Percentiles rank a stretch among this genome's conserved stretches.
phyloP scores from a whole-genome alignment of 2,888 invertebrate species.

The Molanna angustata region DNA sequence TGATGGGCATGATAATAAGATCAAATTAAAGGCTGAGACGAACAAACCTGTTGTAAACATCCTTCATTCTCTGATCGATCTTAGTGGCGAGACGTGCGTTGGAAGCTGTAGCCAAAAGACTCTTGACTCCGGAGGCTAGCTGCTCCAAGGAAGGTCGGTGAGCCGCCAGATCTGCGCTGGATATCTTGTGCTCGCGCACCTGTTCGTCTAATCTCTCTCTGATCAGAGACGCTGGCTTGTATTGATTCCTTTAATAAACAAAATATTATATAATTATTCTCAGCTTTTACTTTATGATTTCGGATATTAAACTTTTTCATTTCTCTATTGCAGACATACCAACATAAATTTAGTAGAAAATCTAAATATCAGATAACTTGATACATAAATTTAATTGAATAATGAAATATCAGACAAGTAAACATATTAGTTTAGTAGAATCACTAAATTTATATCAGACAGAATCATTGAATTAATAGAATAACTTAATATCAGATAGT shows the following conservation, averaged over 20 bases:
- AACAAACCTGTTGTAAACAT: slow-evolving; percentile 62
- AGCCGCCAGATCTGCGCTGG: slow-evolving; percentile 81
- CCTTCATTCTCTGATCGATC: slow-evolving; percentile 84
- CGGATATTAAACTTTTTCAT: too few species aligned
- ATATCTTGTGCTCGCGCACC: slow-evolving; percentile 78
- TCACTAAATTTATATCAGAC: too few species aligned
- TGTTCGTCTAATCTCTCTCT: slow-evolving; percentile 89
- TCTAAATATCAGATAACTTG: too few species aligned
- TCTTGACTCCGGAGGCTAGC: slow-evolving; percentile 73
- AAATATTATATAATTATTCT: too few species aligned
- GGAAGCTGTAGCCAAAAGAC: slow-evolving; percentile 75
- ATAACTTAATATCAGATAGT: too few species aligned
- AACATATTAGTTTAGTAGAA: too few species aligned
- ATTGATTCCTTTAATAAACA: slow-evolving; percentile 53
- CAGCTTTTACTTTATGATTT: too few species aligned
- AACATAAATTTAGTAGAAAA: too few species aligned
- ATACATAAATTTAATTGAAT: too few species aligned
- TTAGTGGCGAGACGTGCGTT: slow-evolving; percentile 87
- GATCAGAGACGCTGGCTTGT: slow-evolving; percentile 82
- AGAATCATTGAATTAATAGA: too few species aligned
- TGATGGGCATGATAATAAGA: neutral
- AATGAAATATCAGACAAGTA: too few species aligned
- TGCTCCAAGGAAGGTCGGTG: slow-evolving; percentile 83
- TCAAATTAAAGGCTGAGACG: neutral
- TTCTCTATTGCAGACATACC: too few species aligned